Percentiles rank a stretch among this genome's conserved stretches.
phyloP scores from a whole-genome alignment of 2,888 invertebrate genomes.

The Xestia c-nigrum region DNA sequence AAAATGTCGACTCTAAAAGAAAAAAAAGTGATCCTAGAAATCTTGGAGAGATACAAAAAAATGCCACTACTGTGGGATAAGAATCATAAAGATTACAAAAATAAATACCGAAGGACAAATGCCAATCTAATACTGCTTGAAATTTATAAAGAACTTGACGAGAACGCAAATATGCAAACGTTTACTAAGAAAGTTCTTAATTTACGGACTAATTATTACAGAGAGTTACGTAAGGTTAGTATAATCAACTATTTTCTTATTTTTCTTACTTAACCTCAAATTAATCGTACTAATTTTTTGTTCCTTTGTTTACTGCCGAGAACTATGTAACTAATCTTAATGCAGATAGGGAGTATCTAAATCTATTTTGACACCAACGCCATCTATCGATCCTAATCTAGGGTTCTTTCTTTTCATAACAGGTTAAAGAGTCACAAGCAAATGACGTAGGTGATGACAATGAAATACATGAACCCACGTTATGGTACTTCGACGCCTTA shows the following conservation, averaged over 20 bases:
- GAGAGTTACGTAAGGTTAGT: slow-evolving; percentile 37
- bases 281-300: neutral
- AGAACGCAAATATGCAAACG: neutral
- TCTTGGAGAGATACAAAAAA: slow-evolving; percentile 37
- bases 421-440: slow-evolving; percentile 24
- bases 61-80: slow-evolving; percentile 37
- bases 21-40: slow-evolving; percentile 24
- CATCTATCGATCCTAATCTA: neutral
- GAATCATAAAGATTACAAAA: slow-evolving; percentile 27
- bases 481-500: slow-evolving; percentile 39
- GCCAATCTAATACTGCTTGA: slow-evolving; percentile 16
- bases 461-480: slow-evolving; percentile 26
- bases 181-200: slow-evolving; percentile 37
- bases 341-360: neutral
- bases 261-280: slow-evolving; percentile 9
- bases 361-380: neutral
- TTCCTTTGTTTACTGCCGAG: neutral
- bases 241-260: neutral
- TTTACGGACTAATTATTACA: slow-evolving; percentile 41
- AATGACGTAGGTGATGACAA: neutral
- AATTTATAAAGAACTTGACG: slow-evolving; percentile 25
- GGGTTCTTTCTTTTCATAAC: neutral
- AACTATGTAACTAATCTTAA: neutral
- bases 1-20: slow-evolving; percentile 23
- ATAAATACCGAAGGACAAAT: slow-evolving; percentile 9